Evolutionary conservation across 2,113 vertebrate genomes (phyloP), one percentile per base, ranked within the genome.

Genomic region (Empidonax traillii): DNA sequence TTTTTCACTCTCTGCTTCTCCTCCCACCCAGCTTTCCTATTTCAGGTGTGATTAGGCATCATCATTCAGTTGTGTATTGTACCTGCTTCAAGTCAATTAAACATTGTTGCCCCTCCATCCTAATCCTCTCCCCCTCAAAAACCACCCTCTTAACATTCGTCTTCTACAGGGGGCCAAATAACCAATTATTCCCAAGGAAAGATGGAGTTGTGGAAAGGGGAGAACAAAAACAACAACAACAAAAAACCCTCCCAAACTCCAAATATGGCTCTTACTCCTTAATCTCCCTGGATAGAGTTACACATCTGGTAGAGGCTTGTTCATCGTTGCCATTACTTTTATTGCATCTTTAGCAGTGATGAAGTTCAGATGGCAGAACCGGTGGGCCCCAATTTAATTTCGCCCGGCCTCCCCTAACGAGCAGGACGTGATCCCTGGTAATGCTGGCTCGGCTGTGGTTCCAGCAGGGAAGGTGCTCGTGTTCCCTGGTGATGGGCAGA

Each of bases 271-370:
- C 62, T 84, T 71, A 33, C 44, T 88, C 90, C 92, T 89, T 87
- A 92, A 94, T 95, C 94, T 94, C 35, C 2, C 56, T 82, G 93
- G 91, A 49, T 94, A 89, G 87, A 68, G 74, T 95, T 96, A 87
- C 93, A 97, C 96, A 97, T 96, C 96, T 97, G 96, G 93, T 75
- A 80, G 89, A 85, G 93, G 92, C 85, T 96, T 35, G 93, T 37
- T 94, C 47, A 0, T 85, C 82, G 96, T 85, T 94, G 89, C 93
- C 68, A 47, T 88, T 93, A 80, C 85, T 96, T 97, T 96, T 96
- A 96, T 95, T 95, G 92, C 75, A 0, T 96, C 93, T 88, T 95
- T 88, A 97, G 94, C 20, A 9, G 90, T 96, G 96, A 97, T 97
- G 88, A 79, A 87, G 83, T 96, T 97, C 96, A 97, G 94, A 95